These are phyloP conservation scores for Melipona beecheii DNA, from an alignment of 2,888 invertebrate species.

Conservation along the genomic window DNA sequence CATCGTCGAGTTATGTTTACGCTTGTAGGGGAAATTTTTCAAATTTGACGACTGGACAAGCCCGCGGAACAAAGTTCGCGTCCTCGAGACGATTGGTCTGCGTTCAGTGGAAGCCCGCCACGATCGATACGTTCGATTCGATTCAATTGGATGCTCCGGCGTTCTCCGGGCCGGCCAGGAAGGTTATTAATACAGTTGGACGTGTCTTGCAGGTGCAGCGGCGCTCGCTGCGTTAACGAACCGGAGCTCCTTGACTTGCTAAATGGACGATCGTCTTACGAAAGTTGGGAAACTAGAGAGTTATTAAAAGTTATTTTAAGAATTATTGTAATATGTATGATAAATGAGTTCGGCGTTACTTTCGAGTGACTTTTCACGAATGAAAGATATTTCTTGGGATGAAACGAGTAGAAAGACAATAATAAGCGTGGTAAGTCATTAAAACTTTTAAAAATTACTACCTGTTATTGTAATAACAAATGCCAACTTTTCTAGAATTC, in stretches of 20 bases:
- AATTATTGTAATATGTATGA: too few species aligned
- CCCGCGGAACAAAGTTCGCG: not conserved
- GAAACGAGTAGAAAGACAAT: too few species aligned
- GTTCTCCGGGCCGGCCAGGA: not conserved
- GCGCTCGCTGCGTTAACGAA: not conserved
- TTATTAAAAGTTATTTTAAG: too few species aligned
- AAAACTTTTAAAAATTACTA: too few species aligned
- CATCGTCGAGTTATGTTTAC: not conserved
- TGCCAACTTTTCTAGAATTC: too few species aligned
- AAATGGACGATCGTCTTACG: too few species aligned
- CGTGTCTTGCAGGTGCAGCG: not conserved
- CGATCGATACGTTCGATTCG: constrained; percentile 14
- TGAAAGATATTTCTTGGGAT: too few species aligned
- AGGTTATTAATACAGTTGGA: not conserved
- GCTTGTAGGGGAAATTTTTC: not conserved
- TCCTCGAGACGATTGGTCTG: constrained; percentile 12
- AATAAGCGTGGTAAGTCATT: too few species aligned
- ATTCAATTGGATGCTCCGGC: not conserved
- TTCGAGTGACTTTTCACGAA: too few species aligned
- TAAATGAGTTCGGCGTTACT: too few species aligned
- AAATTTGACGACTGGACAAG: not conserved
- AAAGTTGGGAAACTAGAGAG: too few species aligned
- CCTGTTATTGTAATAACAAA: too few species aligned
- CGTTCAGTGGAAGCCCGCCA: not conserved
- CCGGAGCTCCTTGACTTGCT: not conserved